Evolutionary conservation across 2,888 invertebrate genomes (phyloP).

Genomic region (Cheiracanthium punctorium): DNA sequence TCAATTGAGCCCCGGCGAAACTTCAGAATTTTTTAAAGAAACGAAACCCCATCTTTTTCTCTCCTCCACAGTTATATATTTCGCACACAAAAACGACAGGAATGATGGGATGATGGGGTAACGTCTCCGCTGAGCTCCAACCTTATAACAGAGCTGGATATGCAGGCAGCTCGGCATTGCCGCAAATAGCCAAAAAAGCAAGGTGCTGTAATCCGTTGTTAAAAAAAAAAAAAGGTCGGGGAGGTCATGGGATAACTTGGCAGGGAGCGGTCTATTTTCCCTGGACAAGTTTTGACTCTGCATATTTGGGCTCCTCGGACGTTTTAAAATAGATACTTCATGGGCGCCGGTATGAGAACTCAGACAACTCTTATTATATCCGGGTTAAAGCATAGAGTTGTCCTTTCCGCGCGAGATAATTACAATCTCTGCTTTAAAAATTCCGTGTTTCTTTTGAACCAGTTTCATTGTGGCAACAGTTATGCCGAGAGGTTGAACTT

Average conservation of each 20-base stretch:
- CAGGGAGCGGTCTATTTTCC: conserved; percentile 61
- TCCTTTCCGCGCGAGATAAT: conserved; percentile 37
- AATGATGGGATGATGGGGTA: conserved; percentile 30
- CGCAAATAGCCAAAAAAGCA: conserved; percentile 47
- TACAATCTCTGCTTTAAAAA: conserved; percentile 44
- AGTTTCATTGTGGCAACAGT: conserved; percentile 16
- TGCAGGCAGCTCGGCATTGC: conserved; percentile 33
- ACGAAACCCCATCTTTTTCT: too few species aligned
- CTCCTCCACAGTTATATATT: not conserved
- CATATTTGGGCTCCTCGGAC: conserved; percentile 32
- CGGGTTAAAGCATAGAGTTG: conserved; percentile 47
- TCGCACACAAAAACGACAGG: conserved; percentile 5
- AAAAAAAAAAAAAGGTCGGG: too few species aligned
- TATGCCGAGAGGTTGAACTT: not conserved
- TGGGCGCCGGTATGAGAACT: conserved; percentile 47
- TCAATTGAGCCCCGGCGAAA: not conserved
- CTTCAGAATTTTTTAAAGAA: not conserved
- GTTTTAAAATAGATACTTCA: conserved; percentile 58
- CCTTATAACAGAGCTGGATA: conserved; percentile 37
- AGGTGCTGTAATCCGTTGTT: conserved; percentile 55
- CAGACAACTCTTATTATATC: conserved; percentile 37
- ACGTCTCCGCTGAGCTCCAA: conserved; percentile 25
- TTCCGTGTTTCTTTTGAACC: conserved; percentile 41
- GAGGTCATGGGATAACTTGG: conserved; percentile 59
- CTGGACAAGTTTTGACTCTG: conserved; percentile 54